Base-by-base conservation (phyloP, 2,888 invertebrate species). In the Leptura quadrifasciata region DNA sequence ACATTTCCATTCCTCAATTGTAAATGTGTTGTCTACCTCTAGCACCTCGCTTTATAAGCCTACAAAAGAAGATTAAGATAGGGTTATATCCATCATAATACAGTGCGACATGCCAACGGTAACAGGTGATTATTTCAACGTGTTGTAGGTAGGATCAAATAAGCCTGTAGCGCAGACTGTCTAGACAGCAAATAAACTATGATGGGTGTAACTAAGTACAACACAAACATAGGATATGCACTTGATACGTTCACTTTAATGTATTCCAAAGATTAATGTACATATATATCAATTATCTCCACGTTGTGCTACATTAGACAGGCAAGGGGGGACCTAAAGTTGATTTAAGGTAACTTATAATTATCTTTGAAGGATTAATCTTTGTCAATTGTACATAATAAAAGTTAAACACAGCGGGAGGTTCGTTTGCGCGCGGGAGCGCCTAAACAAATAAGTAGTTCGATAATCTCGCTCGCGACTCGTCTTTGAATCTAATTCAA, bases 401-500 rank as follows among this genome's bases (percentile, higher is more conserved):
- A 47, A 47, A 47, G 47, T 47, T 47, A 47, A 47, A 47, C 15
- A 10, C 15, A n/a, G n/a, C 15, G 47, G n/a, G 47, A n/a, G 47
- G 15, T n/a, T n/a, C 4, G 2, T 47, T 47, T n/a, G n/a, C 5
- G 15, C n/a, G n/a, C 47, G 47, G 47, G n/a, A 47, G 47, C 47
- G 47, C n/a, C n/a, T 47, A n/a, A 47, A 47, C 47, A 47, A 47
- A 47, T 47, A 47, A 47, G n/a, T 47, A 47, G 47, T 47, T 47
- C 6, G 47, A 31, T n/a, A 47, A 47, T 47, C 47, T 47, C 47
- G 47, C n/a, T 12, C 47, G 47, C 47, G 47, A 15, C n/a, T n/a
- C n/a, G 47, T 15, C n/a, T 47, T 47, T 47, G 35, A 18, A 63
- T 39, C 20, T 63, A 63, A 63, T 39, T 63, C 63, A 47, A 15